A percentile compares a stretch with the other conserved stretches of the same genome.
These are phyloP conservation scores for Chinchilla lanigera DNA, from an alignment of 2,113 vertebrate genomes.

Conservation along the genomic window DNA sequence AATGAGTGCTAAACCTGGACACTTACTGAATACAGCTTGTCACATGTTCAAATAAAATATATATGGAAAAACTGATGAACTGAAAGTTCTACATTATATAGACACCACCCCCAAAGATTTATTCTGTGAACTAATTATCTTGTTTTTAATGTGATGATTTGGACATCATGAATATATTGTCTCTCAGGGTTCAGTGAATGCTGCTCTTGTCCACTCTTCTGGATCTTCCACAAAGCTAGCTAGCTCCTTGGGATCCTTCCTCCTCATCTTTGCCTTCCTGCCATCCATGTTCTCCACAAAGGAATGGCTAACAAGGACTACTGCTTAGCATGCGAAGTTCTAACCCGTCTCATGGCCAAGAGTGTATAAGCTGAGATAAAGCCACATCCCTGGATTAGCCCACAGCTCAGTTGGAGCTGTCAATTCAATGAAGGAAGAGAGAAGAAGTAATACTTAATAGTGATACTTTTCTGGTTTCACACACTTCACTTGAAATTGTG, in stretches of 20 bases:
- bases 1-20: not conserved
- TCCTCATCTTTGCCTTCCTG: not conserved
- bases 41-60: not conserved
- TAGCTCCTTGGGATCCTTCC: not conserved
- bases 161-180: too few relatives aligned
- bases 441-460: not conserved
- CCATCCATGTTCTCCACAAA: not conserved
- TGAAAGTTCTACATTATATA: not conserved
- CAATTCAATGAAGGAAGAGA: not conserved
- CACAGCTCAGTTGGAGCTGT: not conserved
- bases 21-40: not conserved
- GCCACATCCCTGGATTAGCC: not conserved
- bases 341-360: not conserved
- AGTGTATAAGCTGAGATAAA: not conserved
- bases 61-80: not conserved
- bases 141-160: not conserved
- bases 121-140: not conserved
- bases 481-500: not conserved
- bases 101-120: not conserved
- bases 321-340: not conserved
- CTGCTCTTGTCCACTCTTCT: not conserved
- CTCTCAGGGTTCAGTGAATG: not conserved
- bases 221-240: not conserved
- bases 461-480: not conserved
- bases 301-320: not conserved